Percentiles rank a stretch among this genome's conserved stretches.
phyloP scores from a whole-genome alignment of 35 echinoderm and acorn worm species.

The Lytechinus pictus region DNA sequence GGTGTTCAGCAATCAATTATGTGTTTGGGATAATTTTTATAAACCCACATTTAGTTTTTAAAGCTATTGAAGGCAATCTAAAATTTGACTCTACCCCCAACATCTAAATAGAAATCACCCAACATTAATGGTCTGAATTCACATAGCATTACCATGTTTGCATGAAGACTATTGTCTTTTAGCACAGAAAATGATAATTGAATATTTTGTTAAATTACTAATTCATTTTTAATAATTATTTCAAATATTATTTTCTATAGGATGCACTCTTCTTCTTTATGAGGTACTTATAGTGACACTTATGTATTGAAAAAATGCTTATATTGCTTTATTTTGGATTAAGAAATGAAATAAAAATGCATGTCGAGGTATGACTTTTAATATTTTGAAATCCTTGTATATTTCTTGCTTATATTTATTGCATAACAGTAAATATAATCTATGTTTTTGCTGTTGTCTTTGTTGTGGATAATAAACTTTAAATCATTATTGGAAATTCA shows the following conservation, averaged over 20 bases:
- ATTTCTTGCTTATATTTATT: neutral
- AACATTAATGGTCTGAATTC: no score
- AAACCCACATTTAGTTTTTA: no score
- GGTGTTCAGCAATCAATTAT: no score
- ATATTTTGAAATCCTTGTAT: neutral
- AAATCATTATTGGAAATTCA: neutral
- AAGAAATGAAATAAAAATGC: neutral
- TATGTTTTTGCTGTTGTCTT: neutral
- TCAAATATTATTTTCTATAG: neutral
- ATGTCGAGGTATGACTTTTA: neutral
- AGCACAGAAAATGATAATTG: no score
- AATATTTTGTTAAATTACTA: no score
- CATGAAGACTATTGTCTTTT: no score
- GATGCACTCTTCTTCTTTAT: neutral
- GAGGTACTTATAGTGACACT: neutral
- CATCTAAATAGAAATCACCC: no score
- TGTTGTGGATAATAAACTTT: conserved; percentile 5
- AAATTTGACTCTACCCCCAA: no score
- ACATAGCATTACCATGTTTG: no score
- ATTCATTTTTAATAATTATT: neutral
- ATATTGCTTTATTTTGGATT: neutral
- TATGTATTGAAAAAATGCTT: neutral
- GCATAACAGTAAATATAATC: neutral
- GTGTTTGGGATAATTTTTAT: no score
- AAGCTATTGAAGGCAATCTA: no score